Conservation (phyloP, 2,888 invertebrate species). For the Drosophila tanythrix region DNA sequence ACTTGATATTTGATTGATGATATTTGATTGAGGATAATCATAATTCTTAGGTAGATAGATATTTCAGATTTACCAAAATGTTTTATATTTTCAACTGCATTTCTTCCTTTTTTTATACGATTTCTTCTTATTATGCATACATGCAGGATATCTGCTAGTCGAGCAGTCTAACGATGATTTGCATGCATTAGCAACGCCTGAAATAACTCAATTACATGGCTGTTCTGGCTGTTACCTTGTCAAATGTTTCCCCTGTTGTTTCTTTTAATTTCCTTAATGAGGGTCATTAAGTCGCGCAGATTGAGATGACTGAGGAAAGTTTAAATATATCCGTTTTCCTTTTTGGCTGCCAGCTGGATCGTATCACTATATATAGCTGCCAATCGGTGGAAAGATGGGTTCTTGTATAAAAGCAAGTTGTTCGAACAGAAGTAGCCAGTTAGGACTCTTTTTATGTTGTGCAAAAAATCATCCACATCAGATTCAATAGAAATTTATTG, state of each 20-base stretch:
- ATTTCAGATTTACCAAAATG: neutral
- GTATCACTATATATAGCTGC: neutral
- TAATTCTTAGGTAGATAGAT: neutral
- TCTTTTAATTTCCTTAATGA: slow-evolving; percentile 1
- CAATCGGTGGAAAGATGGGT: no score
- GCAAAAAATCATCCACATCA: neutral
- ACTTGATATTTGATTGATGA: no score
- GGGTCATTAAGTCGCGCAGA: neutral
- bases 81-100: neutral
- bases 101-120: neutral
- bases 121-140: neutral
- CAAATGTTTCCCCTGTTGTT: slow-evolving; percentile 39
- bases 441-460: neutral
- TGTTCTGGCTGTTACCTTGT: slow-evolving; percentile 57
- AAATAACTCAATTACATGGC: slow-evolving; percentile 74
- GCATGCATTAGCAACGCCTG: slow-evolving; percentile 40
- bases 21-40: no score
- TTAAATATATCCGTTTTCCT: no score
- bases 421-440: neutral
- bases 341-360: neutral
- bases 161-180: slow-evolving; percentile 6
- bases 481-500: neutral
- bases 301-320: neutral
- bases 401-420: neutral
- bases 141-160: slow-evolving; percentile 3